Conservation (phyloP, 2,888 invertebrate genomes). For the Mystacides longicornis region DNA sequence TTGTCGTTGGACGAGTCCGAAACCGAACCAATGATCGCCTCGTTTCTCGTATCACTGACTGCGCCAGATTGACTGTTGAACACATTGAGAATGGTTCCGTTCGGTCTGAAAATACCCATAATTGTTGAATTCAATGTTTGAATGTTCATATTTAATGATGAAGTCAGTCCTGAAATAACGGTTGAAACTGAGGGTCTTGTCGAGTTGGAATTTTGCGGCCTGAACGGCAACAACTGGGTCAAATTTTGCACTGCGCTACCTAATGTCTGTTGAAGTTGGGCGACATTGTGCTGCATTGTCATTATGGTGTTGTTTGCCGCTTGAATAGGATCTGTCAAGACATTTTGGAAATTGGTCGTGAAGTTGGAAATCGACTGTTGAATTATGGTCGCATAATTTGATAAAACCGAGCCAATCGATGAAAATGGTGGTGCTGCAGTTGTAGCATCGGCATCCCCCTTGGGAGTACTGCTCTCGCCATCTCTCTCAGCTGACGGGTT, state of each 20-base stretch:
- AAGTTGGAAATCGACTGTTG: background rate
- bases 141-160: background rate
- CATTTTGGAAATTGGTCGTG: background rate
- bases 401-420: background rate
- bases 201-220: background rate
- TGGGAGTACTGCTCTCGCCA: background rate
- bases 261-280: background rate
- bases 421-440: background rate
- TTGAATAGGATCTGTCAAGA: background rate
- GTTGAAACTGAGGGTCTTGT: background rate
- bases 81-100: too few species aligned
- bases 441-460: background rate
- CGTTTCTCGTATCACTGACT: background rate
- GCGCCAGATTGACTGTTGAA: background rate
- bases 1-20: background rate
- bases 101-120: background rate
- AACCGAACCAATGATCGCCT: background rate
- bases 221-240: background rate
- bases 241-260: background rate
- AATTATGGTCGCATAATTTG: background rate
- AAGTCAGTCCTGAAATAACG: background rate
- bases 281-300: background rate
- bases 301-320: background rate
- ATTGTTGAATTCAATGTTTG: background rate
- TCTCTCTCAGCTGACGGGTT: conserved; percentile 1